These are phyloP conservation scores for Euproctis similis DNA, from an alignment of 2,888 invertebrate species.

Conservation along the genomic window DNA sequence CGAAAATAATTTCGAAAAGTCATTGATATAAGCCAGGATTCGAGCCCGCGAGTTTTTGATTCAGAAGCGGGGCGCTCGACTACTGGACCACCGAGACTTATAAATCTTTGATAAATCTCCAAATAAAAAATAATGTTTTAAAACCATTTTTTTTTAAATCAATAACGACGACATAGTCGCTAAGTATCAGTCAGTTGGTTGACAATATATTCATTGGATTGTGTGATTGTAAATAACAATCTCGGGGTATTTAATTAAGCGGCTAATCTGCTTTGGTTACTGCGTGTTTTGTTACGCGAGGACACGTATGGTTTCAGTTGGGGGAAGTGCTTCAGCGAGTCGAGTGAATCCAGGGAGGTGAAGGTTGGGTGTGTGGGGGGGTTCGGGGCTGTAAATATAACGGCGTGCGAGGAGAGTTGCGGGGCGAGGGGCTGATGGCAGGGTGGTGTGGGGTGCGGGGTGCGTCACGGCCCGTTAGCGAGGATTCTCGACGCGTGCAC, in stretches of 20 bases:
- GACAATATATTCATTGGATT: constrained; percentile 51
- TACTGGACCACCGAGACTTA: no score
- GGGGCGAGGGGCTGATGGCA: constrained; percentile 17
- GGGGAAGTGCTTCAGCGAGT: constrained; percentile 58
- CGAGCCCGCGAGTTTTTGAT: no score
- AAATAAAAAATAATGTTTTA: no score
- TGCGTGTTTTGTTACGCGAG: constrained; percentile 55
- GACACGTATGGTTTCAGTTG: constrained; percentile 57
- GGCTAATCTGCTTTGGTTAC: constrained; percentile 66
- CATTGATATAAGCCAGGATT: no score
- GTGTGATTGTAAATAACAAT: constrained; percentile 61
- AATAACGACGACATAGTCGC: no score
- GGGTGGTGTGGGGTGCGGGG: constrained; percentile 21
- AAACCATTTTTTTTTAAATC: no score
- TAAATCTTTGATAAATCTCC: no score
- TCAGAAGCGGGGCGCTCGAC: no score
- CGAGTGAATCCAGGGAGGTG: constrained; percentile 8
- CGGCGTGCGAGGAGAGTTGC: constrained; percentile 50
- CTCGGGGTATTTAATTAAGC: constrained; percentile 69
- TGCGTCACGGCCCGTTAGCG: constrained; percentile 64
- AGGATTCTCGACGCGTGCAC: constrained; percentile 66
- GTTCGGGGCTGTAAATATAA: constrained; percentile 48
- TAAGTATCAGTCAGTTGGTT: no score
- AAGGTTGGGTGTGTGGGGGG: no score
- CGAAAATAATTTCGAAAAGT: no score